These are phyloP conservation scores for Drosophila conformis DNA, from an alignment of 2,888 invertebrate species.

Conservation along the genomic window DNA sequence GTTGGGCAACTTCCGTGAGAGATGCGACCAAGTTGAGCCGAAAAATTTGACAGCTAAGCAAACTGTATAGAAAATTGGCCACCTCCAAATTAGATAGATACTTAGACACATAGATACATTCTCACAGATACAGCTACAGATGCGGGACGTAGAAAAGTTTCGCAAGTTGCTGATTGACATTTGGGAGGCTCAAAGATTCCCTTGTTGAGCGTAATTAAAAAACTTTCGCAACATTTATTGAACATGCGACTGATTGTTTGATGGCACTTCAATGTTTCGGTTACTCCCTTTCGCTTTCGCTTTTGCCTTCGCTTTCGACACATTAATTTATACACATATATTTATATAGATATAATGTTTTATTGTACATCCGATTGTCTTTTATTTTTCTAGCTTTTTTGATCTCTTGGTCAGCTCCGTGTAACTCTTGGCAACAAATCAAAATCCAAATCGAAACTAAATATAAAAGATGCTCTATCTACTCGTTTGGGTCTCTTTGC, in stretches of 20 bases:
- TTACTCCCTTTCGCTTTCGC: slow-evolving; percentile 8
- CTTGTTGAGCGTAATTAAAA: slow-evolving; percentile 69
- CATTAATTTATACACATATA: slow-evolving; percentile 13
- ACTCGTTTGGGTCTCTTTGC: slow-evolving; percentile 63
- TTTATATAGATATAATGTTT: slow-evolving; percentile 18
- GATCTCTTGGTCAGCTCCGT: slow-evolving; percentile 50
- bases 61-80: slow-evolving; percentile 23
- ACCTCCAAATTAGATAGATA: slow-evolving; percentile 4
- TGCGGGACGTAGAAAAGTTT: slow-evolving; percentile 56
- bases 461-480: slow-evolving; percentile 71
- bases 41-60: slow-evolving; percentile 54
- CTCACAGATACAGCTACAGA: slow-evolving; percentile 14
- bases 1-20: slow-evolving; percentile 51
- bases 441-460: slow-evolving; percentile 53
- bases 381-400: slow-evolving; percentile 42
- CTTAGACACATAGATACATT: slow-evolving; percentile 10
- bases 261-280: slow-evolving; percentile 43
- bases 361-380: slow-evolving; percentile 65
- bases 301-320: slow-evolving; percentile 22
- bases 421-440: slow-evolving; percentile 57
- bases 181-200: slow-evolving; percentile 38
- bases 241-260: slow-evolving; percentile 29
- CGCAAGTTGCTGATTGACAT: slow-evolving; percentile 68
- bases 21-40: slow-evolving; percentile 42
- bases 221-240: slow-evolving; percentile 57